Conservation (phyloP, 2,797 vertebrate species). For the Tapera naevia region DNA sequence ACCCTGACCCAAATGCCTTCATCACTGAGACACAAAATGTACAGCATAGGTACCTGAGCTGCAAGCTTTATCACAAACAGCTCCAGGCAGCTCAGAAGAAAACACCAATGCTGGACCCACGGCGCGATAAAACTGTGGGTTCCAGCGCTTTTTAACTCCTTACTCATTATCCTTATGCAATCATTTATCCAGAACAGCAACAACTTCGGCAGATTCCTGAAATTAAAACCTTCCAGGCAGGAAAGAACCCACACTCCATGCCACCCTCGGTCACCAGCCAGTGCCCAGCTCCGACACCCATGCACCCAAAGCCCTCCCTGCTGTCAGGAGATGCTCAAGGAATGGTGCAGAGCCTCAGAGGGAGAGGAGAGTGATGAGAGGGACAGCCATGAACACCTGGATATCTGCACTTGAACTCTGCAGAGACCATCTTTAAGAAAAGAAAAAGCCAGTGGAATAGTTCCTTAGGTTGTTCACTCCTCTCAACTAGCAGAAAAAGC, state of each 20-base stretch:
- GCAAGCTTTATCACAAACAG: not conserved
- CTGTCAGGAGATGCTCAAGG: not conserved
- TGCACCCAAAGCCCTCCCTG: not conserved
- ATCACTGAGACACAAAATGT: not conserved
- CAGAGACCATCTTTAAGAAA: not conserved
- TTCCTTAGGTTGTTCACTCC: not conserved
- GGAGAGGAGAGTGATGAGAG: not conserved
- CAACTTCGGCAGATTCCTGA: not conserved
- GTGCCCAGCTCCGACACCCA: not conserved
- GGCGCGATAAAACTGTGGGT: not conserved
- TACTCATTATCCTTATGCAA: not conserved
- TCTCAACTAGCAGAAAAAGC: not conserved
- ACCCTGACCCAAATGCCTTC: not conserved
- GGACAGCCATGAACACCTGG: not conserved
- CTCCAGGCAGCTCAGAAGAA: not conserved
- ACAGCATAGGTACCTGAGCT: not conserved
- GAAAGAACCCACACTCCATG: not conserved
- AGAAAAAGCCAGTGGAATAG: not conserved
- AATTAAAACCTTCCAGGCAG: not conserved
- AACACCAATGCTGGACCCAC: not conserved
- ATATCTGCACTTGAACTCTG: not conserved
- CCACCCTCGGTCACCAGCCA: not conserved
- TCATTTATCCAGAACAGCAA: not conserved
- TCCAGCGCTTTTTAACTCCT: not conserved
- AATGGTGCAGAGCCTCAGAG: not conserved